Evolutionary conservation across 1,140 invertebrate genomes (phyloP).

Genomic region (Trialeurodes vaporariorum): DNA sequence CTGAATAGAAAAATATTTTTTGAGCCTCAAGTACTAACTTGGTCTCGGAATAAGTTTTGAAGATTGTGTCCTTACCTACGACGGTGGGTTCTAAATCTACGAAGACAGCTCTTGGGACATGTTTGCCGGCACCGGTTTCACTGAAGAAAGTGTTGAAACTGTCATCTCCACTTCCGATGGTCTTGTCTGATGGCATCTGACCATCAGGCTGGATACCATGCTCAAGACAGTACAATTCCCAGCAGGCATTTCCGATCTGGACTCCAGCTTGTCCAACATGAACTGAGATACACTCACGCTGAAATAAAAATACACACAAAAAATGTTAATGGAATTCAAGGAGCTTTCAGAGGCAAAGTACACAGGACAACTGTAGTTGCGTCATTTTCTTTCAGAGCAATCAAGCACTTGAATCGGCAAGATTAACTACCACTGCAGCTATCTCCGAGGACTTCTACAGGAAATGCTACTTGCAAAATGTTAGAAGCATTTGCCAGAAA

Average conservation of each 20-base stretch:
- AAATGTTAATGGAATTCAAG: not conserved
- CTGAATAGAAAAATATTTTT: too few species aligned
- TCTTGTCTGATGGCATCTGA: constrained; percentile 61
- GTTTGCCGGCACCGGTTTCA: constrained; percentile 42
- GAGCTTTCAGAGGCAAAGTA: not conserved
- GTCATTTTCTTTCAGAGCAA: too few species aligned
- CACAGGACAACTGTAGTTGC: too few species aligned
- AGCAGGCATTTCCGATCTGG: constrained; percentile 64
- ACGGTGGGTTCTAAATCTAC: constrained; percentile 57
- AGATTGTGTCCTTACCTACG: constrained; percentile 40
- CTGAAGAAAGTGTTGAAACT: constrained; percentile 48
- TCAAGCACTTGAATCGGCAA: not conserved
- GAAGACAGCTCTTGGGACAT: constrained; percentile 50
- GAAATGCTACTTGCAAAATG: too few species aligned
- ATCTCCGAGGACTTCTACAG: too few species aligned
- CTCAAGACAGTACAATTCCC: constrained; percentile 65
- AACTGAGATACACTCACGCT: constrained; percentile 61
- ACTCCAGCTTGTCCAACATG: constrained; percentile 75
- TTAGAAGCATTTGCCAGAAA: too few species aligned
- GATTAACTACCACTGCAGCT: too few species aligned
- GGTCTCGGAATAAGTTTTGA: too few species aligned
- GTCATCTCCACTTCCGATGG: constrained; percentile 57
- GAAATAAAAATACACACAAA: constrained; percentile 31
- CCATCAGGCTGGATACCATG: constrained; percentile 86
- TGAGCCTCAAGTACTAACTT: too few species aligned